phyloP scores from a whole-genome alignment of 2,888 invertebrate species.

The Philhelius pedissequus region DNA sequence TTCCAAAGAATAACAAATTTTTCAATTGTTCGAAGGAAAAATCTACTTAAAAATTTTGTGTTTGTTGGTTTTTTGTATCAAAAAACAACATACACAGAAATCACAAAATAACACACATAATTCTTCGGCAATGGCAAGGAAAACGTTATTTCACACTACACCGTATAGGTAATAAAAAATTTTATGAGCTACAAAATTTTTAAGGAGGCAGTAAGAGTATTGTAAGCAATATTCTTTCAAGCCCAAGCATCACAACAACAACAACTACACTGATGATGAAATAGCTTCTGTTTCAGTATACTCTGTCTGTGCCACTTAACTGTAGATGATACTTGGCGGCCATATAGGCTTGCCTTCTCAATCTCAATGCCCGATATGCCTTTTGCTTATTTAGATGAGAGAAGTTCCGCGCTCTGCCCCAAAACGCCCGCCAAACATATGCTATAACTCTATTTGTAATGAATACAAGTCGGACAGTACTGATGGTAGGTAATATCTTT shows the following conservation, averaged over 20 bases:
- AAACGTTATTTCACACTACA: conserved; percentile 76
- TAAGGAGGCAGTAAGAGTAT: conserved; percentile 68
- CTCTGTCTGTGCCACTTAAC: conserved; percentile 17
- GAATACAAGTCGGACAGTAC: not conserved
- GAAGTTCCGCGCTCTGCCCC: not conserved
- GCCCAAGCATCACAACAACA: not conserved
- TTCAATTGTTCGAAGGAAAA: conserved; percentile 52
- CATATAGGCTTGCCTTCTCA: not conserved
- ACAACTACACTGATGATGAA: conserved; percentile 42
- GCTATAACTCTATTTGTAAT: conserved; percentile 30
- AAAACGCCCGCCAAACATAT: conserved; percentile 1
- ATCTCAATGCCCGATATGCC: not conserved
- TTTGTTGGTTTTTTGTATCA: conserved; percentile 65
- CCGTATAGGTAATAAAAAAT: conserved; percentile 77
- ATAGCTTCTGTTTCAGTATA: conserved; percentile 24
- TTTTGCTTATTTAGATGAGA: conserved; percentile 39
- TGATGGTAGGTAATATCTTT: conserved; percentile 27
- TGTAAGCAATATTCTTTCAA: conserved; percentile 58
- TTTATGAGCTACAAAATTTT: conserved; percentile 75
- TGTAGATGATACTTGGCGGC: not conserved
- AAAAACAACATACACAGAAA: conserved; percentile 56
- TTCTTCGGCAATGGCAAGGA: conserved; percentile 61
- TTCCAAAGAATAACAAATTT: conserved; percentile 67
- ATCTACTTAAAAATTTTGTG: conserved; percentile 65
- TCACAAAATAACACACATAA: conserved; percentile 45